Evolutionary conservation across 2,888 invertebrate species (phyloP), one percentile per base, ranked within the genome.

Genomic region (Coenonympha glycerion): DNA sequence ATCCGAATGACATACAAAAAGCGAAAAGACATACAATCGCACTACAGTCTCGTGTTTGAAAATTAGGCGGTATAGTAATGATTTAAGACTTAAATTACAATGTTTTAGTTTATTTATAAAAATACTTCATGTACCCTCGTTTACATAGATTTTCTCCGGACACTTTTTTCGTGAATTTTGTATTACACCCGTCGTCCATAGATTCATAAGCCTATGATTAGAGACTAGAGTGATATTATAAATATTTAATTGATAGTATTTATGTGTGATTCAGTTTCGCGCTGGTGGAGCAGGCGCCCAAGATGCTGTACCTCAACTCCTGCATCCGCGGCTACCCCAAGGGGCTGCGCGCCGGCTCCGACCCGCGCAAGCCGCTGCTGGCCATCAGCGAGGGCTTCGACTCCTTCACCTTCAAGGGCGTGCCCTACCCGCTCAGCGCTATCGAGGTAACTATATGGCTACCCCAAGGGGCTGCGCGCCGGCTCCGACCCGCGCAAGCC

Each of bases 221-320:
- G n/a, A n/a, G n/a, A n/a, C n/a, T n/a, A n/a, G n/a, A n/a, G n/a
- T n/a, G n/a, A n/a, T n/a, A n/a, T n/a, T n/a, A n/a, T n/a, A n/a
- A n/a, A n/a, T 26, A 15, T 31, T 16, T 31, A 6, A 8, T 16
- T 15, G 2, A 6, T 34, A 1, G 15, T 24, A n/a, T n/a, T n/a
- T n/a, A n/a, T n/a, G n/a, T n/a, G n/a, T n/a, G n/a, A n/a, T 19
- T 2, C 64, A 81, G 83, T 59, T 81, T 79, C 65, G 57, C 66
- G 11, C 55, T 83, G 47, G 65, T 84, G 26, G 80, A 80, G 60
- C 73, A 61, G 3, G 92, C 92, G 15, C 85, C 92, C 1, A 95
- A 95, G 75, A 90, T 95, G 83, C 74, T 96, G 65, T 95, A 95
- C 78, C 89, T 96, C 68, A 97, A 97, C 80, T 92, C 93, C 16